These are phyloP conservation scores for Scelioninae gen. 1 DNA, from an alignment of 2,888 invertebrate genomes.

Conservation along the genomic window DNA sequence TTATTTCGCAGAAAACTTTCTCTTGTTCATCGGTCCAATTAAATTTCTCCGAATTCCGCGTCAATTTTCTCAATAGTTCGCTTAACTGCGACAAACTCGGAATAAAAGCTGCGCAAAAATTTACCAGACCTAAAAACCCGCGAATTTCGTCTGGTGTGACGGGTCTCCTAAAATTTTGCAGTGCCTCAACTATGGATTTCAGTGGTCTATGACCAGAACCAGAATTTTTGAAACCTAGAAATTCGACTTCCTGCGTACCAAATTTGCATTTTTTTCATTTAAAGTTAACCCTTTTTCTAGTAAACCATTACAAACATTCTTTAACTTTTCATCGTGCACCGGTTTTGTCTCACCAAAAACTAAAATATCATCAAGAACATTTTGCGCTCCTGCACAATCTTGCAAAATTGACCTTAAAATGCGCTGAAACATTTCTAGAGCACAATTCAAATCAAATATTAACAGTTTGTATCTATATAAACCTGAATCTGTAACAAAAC, in stretches of 20 bases:
- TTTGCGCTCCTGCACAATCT: slow-evolving; percentile 9
- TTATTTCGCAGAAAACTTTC: background rate
- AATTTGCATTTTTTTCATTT: slow-evolving; percentile 60
- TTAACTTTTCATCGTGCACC: slow-evolving; percentile 1
- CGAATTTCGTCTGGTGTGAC: slow-evolving; percentile 36
- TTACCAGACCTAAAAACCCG: slow-evolving; percentile 56
- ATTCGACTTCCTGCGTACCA: background rate
- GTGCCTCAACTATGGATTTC: slow-evolving; percentile 34
- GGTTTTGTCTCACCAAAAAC: slow-evolving; percentile 1
- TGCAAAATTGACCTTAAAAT: slow-evolving; percentile 18
- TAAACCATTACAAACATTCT: background rate
- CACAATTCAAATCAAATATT: slow-evolving; percentile 29
- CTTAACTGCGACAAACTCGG: slow-evolving; percentile 71
- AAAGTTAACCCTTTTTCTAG: slow-evolving; percentile 53
- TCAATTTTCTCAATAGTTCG: slow-evolving; percentile 70
- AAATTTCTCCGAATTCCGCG: slow-evolving; percentile 20
- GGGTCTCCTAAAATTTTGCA: slow-evolving; percentile 38
- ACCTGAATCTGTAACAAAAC: slow-evolving; percentile 24
- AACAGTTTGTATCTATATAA: slow-evolving; percentile 27
- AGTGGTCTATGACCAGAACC: slow-evolving; percentile 49
- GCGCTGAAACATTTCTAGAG: slow-evolving; percentile 31
- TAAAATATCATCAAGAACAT: slow-evolving; percentile 37
- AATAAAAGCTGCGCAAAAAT: slow-evolving; percentile 75
- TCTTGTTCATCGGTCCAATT: slow-evolving; percentile 22
- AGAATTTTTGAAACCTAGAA: slow-evolving; percentile 69